Percentiles rank a stretch among this genome's conserved stretches.
Conservation (phyloP, 2,888 invertebrate genomes). For the Hirtodrosophila duncani region DNA sequence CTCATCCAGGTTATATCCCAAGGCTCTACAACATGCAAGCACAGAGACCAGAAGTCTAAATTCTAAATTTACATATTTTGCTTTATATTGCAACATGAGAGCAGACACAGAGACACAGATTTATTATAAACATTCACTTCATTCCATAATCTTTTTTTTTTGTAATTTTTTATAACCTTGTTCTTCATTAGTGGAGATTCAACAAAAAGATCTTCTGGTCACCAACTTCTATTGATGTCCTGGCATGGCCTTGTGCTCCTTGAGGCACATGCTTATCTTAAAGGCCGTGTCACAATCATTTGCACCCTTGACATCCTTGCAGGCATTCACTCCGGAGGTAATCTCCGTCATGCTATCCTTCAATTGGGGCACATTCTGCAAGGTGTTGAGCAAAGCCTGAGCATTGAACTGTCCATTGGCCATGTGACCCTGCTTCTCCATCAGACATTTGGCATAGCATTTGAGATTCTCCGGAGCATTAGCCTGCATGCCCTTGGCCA, state of each 20-base stretch:
- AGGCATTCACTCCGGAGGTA: constrained; percentile 51
- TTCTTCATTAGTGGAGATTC: not conserved
- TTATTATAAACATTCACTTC: too few relatives aligned
- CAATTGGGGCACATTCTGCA: constrained; percentile 48
- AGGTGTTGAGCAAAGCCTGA: constrained; percentile 31
- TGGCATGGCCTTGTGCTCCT: constrained; percentile 46
- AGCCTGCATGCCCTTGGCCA: constrained; percentile 38
- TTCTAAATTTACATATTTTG: too few relatives aligned
- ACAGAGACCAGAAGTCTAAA: too few relatives aligned
- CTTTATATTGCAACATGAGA: constrained; percentile 31
- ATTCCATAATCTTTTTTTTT: constrained; percentile 28
- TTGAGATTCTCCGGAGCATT: constrained; percentile 60
- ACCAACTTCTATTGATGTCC: constrained; percentile 12
- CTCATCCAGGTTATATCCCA: too few relatives aligned
- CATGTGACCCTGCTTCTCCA: constrained; percentile 70
- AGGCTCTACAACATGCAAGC: too few relatives aligned
- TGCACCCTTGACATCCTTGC: constrained; percentile 63
- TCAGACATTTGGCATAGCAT: constrained; percentile 67
- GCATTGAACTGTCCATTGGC: constrained; percentile 62
- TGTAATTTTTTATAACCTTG: not conserved
- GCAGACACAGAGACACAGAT: constrained; percentile 6
- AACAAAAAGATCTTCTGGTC: not conserved
- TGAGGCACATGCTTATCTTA: constrained; percentile 66
- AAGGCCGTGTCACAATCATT: constrained; percentile 73
- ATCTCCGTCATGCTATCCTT: constrained; percentile 55